These are phyloP conservation scores for Phyllotreta striolata DNA, from an alignment of 2,888 invertebrate genomes.

Conservation along the genomic window DNA sequence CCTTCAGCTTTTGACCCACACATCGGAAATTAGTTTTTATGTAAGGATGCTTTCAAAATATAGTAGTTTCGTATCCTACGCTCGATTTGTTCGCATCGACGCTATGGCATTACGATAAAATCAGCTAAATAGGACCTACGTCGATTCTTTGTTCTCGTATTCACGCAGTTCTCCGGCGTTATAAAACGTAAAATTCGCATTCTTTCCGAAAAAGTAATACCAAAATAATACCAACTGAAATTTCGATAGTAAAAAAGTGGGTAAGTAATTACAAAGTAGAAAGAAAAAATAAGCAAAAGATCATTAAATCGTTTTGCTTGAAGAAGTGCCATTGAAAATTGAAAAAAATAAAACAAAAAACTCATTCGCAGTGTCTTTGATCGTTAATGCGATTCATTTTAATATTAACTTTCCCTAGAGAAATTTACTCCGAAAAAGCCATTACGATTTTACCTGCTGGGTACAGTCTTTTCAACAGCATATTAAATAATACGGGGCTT, in stretches of 20 bases:
- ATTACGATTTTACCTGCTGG: constrained; percentile 7
- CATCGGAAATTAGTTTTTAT: constrained; percentile 60
- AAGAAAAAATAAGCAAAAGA: constrained; percentile 11
- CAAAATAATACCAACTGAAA: not conserved
- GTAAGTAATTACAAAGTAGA: not conserved
- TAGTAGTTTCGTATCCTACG: constrained; percentile 55
- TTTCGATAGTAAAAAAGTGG: not conserved
- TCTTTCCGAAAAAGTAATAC: not conserved
- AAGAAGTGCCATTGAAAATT: constrained; percentile 17
- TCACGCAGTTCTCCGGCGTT: constrained; percentile 15
- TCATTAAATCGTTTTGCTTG: constrained; percentile 5
- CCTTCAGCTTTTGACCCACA: constrained; percentile 54
- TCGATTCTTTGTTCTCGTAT: constrained; percentile 27
- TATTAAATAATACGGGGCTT: constrained; percentile 1
- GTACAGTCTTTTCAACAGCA: not conserved
- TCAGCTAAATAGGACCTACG: constrained; percentile 38
- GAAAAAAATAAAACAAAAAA: constrained; percentile 12
- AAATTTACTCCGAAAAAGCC: constrained; percentile 9
- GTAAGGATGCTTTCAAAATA: constrained; percentile 57
- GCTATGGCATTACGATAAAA: constrained; percentile 52
- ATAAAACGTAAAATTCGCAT: constrained; percentile 1
- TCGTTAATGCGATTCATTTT: constrained; percentile 18
- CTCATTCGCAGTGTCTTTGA: constrained; percentile 17
- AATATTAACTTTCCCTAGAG: constrained; percentile 20
- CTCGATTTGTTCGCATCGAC: constrained; percentile 56